phyloP scores from a whole-genome alignment of 1,140 invertebrate genomes.

The Acromyrmex heyeri region DNA sequence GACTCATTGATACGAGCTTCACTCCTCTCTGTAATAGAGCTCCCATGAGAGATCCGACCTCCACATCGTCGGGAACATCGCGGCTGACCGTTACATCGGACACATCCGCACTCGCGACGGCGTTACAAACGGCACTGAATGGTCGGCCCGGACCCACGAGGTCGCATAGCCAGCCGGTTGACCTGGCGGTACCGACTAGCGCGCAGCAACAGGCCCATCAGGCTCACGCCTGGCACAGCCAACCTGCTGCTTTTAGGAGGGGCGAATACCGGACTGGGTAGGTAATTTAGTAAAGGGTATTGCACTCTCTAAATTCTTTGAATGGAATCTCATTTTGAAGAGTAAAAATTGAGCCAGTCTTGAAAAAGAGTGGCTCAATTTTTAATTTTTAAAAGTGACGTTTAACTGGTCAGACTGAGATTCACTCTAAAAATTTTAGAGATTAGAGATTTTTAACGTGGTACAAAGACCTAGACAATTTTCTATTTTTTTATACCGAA shows the following conservation, averaged over 20 bases:
- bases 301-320: too few relatives aligned
- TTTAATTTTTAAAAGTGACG: too few relatives aligned
- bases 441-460: not conserved
- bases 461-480: not conserved
- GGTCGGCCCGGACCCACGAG: slow-evolving; percentile 84
- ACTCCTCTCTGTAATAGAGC: slow-evolving; percentile 74
- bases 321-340: too few relatives aligned
- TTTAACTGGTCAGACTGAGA: too few relatives aligned
- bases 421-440: too few relatives aligned
- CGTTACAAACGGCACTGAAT: slow-evolving; percentile 83
- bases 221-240: slow-evolving; percentile 85
- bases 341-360: too few relatives aligned
- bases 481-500: not conserved
- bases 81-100: slow-evolving; percentile 83
- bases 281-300: slow-evolving; percentile 10
- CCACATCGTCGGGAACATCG: slow-evolving; percentile 83
- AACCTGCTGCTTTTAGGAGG: slow-evolving; percentile 84
- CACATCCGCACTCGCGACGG: slow-evolving; percentile 82
- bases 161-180: slow-evolving; percentile 86
- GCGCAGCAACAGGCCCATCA: slow-evolving; percentile 77
- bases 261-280: slow-evolving; percentile 85
- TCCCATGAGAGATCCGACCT: slow-evolving; percentile 81
- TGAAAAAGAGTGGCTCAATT: too few relatives aligned
- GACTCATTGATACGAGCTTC: not conserved
- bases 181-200: slow-evolving; percentile 82